Evolutionary conservation across 1,140 invertebrate species (phyloP), one percentile per base, ranked within the genome.

Genomic region (Panulirus ornatus): DNA sequence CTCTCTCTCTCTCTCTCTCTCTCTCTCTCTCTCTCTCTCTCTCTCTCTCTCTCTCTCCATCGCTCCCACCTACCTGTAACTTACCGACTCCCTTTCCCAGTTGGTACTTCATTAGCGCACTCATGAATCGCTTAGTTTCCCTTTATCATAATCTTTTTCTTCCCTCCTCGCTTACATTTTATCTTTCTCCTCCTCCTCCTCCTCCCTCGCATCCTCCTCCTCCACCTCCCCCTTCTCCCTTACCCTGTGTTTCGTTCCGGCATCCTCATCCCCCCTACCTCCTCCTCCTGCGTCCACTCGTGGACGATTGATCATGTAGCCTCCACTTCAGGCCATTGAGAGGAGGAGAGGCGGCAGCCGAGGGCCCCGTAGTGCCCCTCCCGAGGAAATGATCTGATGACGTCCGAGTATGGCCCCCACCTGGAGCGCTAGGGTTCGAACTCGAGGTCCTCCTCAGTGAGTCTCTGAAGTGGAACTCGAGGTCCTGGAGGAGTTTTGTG

Each of bases 1-100:
- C n/a, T n/a, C n/a, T 34, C 22, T 66, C 22, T 34, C 5, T 34
- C 22, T 34, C 63, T 36, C 34, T 36, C 71, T 75, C 71, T 36
- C 71, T 75, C 71, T 75, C 71, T 75, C 71, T 75, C 71, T 75
- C 71, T 75, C 71, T 75, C 71, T 75, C 71, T 75, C 71, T 75
- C 71, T 75, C 71, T 75, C 27, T 36, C 71, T 76, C 73, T 76
- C 73, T 44, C 16, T 42, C 40, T 44, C 73, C 19, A 0, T 36
- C 34, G 16, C 70, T 73, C 70, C 11, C 40, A 30, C 16, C 27
- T 71, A 30, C 40, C 70, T 34, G 9, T 19, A 8, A 66, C 40
- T 8, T 73, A 6, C 42, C 34, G 9, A 9, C 44, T 22, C 44
- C 73, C 27, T 27, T 42, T 44, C 42, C 27, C 30, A 22, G 6